Evolutionary conservation across 2,797 vertebrate species (phyloP).

Genomic region (Tarsius wallacei): DNA sequence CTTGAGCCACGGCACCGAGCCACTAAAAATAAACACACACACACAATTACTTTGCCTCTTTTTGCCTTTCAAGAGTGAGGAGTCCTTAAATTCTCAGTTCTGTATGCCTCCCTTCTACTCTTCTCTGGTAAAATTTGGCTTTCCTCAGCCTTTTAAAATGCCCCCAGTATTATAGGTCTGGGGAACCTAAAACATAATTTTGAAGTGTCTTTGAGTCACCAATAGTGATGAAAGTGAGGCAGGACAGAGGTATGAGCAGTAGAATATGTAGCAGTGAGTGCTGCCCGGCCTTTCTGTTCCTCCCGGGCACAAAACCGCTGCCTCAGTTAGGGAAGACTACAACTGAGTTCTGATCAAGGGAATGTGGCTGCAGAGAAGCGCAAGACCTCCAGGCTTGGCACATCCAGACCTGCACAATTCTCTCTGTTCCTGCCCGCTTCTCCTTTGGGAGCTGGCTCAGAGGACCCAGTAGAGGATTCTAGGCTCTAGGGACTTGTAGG

Average conservation of each 20-base stretch:
- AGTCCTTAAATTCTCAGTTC: slow-evolving; percentile 26
- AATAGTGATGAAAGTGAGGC: neutral
- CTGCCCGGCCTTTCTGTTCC: neutral
- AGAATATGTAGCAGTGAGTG: neutral
- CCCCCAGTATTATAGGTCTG: neutral
- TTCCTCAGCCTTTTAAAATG: slow-evolving; percentile 4
- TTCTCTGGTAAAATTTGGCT: slow-evolving; percentile 38
- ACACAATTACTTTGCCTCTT: slow-evolving; percentile 6
- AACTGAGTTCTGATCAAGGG: neutral
- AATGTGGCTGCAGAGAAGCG: neutral
- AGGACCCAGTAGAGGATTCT: neutral
- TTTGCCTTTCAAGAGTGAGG: slow-evolving; percentile 42
- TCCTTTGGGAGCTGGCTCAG: neutral
- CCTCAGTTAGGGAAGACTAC: neutral
- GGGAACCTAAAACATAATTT: neutral
- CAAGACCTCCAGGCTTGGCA: neutral
- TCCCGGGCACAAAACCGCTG: neutral
- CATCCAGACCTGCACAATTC: neutral
- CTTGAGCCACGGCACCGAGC: too few relatives aligned
- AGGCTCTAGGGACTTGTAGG: neutral
- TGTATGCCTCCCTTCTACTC: neutral
- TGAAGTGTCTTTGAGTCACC: neutral
- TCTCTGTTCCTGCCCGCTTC: neutral
- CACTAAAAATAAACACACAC: neutral
- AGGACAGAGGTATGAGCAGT: neutral